These are phyloP conservation scores for Gobio occitaniae DNA, from an alignment of 2,797 vertebrate genomes.

Conservation along the genomic window DNA sequence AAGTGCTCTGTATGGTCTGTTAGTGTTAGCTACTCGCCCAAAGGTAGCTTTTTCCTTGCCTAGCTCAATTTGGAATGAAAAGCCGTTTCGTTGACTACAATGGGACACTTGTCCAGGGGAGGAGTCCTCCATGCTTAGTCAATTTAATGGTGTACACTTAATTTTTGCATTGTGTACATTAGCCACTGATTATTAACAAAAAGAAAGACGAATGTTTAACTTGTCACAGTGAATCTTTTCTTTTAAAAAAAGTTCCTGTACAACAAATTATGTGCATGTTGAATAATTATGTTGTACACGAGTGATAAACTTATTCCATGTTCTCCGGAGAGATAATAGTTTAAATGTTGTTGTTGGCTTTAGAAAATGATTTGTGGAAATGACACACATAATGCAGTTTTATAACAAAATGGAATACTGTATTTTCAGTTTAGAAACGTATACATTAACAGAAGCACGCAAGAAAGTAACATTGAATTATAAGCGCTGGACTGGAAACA, in stretches of 20 bases:
- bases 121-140: slow-evolving; percentile 86
- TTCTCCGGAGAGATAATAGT: neutral
- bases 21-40: slow-evolving; percentile 55
- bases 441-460: slow-evolving; percentile 94
- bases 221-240: neutral
- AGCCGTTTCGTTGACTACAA: slow-evolving; percentile 85
- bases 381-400: slow-evolving; percentile 78
- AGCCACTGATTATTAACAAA: slow-evolving; percentile 78
- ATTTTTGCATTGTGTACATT: slow-evolving; percentile 83
- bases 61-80: slow-evolving; percentile 80
- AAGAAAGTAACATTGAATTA: slow-evolving; percentile 87
- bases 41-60: slow-evolving; percentile 74
- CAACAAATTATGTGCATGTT: neutral
- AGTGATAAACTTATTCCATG: neutral
- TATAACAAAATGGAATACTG: slow-evolving; percentile 93
- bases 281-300: neutral
- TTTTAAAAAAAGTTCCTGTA: neutral
- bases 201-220: slow-evolving; percentile 66
- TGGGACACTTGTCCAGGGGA: slow-evolving; percentile 84
- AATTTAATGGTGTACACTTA: slow-evolving; percentile 87
- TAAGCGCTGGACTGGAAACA: slow-evolving; percentile 87
- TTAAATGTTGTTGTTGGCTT: neutral
- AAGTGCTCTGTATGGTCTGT: slow-evolving; percentile 38
- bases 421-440: slow-evolving; percentile 93
- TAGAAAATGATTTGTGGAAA: slow-evolving; percentile 56